Percentiles rank a stretch among this genome's conserved stretches.
Evolutionary conservation across 2,888 invertebrate genomes (phyloP).

Genomic region (Drosophila niveifrons): DNA sequence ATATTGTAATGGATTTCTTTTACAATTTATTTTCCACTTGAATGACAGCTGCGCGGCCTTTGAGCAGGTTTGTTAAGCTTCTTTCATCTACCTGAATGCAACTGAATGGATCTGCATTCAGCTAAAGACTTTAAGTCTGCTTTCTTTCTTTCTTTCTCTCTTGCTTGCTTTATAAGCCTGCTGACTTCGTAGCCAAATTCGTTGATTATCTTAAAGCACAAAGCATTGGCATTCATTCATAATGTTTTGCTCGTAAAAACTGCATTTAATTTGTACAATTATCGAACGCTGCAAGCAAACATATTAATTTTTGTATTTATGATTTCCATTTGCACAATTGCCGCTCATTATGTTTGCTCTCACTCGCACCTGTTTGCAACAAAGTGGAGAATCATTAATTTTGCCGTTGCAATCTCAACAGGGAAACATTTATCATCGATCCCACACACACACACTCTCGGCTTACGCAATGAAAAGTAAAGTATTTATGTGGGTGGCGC

Average conservation of each 20-base stretch:
- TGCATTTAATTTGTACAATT: neutral
- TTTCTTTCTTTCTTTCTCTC: neutral
- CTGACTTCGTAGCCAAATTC: neutral
- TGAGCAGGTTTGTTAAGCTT: constrained; percentile 58
- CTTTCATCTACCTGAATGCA: constrained; percentile 22
- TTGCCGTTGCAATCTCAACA: constrained; percentile 60
- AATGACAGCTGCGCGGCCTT: constrained; percentile 45
- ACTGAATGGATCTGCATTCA: constrained; percentile 34
- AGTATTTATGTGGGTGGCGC: constrained; percentile 63
- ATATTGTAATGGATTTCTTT: constrained; percentile 61
- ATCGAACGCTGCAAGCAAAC: neutral
- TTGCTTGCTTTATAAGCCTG: no score
- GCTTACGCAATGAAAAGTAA: constrained; percentile 73
- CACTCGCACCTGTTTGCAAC: constrained; percentile 43
- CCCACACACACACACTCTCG: constrained; percentile 24
- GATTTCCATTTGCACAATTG: constrained; percentile 7
- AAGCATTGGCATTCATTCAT: neutral
- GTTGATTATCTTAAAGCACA: neutral
- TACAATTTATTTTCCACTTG: constrained; percentile 60
- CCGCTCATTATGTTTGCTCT: constrained; percentile 27
- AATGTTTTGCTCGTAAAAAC: neutral
- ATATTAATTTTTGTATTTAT: neutral
- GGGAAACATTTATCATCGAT: constrained; percentile 72
- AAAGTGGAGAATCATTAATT: constrained; percentile 54
- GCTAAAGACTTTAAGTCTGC: constrained; percentile 7